Evolutionary conservation across 2,888 invertebrate species (phyloP).

Genomic region (Pseudolycoriella hygida): DNA sequence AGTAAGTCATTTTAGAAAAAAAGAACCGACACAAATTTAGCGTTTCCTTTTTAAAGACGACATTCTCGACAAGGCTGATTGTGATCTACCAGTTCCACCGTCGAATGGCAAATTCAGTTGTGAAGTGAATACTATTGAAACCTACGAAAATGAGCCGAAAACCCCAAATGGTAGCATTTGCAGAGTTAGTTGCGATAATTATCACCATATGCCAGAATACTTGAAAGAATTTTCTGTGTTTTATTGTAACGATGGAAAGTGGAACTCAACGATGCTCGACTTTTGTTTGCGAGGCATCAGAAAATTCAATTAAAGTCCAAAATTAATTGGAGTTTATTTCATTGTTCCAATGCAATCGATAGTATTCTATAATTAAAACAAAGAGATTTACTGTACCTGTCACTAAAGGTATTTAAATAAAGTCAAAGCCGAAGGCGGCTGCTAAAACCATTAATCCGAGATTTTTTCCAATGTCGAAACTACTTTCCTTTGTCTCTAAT

Average conservation of each 20-base stretch:
- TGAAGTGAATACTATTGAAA: conserved; percentile 9
- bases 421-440: no score
- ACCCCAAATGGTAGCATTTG: conserved; percentile 12
- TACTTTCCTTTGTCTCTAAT: no score
- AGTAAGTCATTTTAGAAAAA: neutral
- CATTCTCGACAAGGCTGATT: conserved; percentile 1
- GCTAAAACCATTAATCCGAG: no score
- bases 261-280: conserved; percentile 12
- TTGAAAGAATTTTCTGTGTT: conserved; percentile 9
- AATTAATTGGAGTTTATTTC: no score
- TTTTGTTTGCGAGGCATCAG: conserved; percentile 7
- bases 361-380: no score
- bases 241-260: conserved; percentile 11
- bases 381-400: no score
- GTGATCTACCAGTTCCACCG: conserved; percentile 11
- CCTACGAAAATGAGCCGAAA: conserved; percentile 3
- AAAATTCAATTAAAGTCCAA: no score
- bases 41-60: neutral
- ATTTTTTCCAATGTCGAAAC: no score
- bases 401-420: no score
- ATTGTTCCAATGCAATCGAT: no score
- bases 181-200: conserved; percentile 10
- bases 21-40: neutral
- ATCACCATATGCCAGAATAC: conserved; percentile 11
- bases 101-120: conserved; percentile 12